Conservation (phyloP, 2,888 invertebrate species). For the Diarsia mendica region DNA sequence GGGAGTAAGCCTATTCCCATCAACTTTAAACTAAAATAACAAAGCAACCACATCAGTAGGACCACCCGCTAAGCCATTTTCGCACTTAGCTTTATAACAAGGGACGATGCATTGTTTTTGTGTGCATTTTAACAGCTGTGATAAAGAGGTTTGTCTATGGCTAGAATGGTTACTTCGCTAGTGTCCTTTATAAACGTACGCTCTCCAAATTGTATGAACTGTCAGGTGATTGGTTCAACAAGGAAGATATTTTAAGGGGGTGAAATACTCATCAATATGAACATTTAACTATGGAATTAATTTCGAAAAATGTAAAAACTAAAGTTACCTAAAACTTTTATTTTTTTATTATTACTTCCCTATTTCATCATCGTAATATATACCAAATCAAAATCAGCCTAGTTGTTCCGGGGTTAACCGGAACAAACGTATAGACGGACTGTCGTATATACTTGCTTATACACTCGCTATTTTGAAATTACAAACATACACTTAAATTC, state of each 20-base stretch:
- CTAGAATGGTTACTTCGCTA: conserved; percentile 63
- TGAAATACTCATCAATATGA: background rate
- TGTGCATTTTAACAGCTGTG: conserved; percentile 89
- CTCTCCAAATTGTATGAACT: conserved; percentile 60
- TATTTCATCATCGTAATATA: too few species aligned
- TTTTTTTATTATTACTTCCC: too few species aligned
- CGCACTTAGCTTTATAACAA: conserved; percentile 85
- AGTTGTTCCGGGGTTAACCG: too few species aligned
- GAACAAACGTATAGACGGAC: too few species aligned
- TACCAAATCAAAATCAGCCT: too few species aligned
- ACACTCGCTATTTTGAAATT: too few species aligned
- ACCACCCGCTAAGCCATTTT: conserved; percentile 80
- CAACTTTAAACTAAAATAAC: conserved; percentile 5
- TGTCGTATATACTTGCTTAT: too few species aligned
- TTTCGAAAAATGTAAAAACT: background rate
- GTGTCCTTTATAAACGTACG: conserved; percentile 63
- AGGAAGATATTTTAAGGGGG: background rate
- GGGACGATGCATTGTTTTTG: conserved; percentile 84
- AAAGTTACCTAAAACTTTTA: too few species aligned
- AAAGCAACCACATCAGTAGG: conserved; percentile 8
- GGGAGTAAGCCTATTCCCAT: background rate
- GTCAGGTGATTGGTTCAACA: background rate
- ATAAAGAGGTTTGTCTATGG: conserved; percentile 89
- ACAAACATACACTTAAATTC: too few species aligned
- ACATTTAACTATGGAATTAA: background rate